phyloP scores from a whole-genome alignment of 2,888 invertebrate species.

The Brachycybe producta region DNA sequence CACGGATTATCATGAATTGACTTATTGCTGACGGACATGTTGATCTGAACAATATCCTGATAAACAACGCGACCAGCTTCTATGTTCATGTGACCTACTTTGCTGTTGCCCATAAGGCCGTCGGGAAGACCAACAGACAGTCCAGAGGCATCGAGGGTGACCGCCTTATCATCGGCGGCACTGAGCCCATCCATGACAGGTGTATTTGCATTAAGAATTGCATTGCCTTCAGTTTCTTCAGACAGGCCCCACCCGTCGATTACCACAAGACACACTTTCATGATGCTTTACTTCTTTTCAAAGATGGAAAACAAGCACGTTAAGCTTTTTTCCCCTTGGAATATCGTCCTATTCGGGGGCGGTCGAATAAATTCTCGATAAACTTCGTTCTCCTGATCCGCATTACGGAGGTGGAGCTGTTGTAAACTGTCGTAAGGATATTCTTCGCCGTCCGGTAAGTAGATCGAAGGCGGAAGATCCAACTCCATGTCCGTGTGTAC shows the following conservation, averaged over 20 bases:
- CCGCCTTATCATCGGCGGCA: slow-evolving; percentile 28
- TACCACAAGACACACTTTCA: slow-evolving; percentile 35
- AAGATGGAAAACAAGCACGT: too few species aligned
- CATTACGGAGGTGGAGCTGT: slow-evolving; percentile 46
- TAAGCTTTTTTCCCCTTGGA: slow-evolving; percentile 51
- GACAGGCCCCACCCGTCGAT: slow-evolving; percentile 38
- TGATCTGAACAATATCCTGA: slow-evolving; percentile 38
- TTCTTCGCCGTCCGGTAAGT: slow-evolving; percentile 56
- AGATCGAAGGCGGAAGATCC: slow-evolving; percentile 52
- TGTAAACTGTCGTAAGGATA: slow-evolving; percentile 45
- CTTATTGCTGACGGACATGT: slow-evolving; percentile 29
- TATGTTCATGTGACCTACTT: slow-evolving; percentile 38
- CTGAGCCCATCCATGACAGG: slow-evolving; percentile 35
- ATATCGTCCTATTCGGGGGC: slow-evolving; percentile 53
- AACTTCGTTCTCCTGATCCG: slow-evolving; percentile 51
- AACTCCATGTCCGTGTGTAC: slow-evolving; percentile 48
- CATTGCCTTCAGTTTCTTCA: slow-evolving; percentile 33
- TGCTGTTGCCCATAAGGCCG: slow-evolving; percentile 38
- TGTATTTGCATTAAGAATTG: slow-evolving; percentile 34
- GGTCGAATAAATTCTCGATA: slow-evolving; percentile 52
- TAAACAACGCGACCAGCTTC: slow-evolving; percentile 37
- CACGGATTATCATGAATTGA: slow-evolving; percentile 30
- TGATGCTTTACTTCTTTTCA: too few species aligned
- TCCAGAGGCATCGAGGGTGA: slow-evolving; percentile 34
- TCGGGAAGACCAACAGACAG: slow-evolving; percentile 35